These are phyloP conservation scores for Siniperca scherzeri DNA, from an alignment of 2,797 vertebrate genomes.

Conservation along the genomic window DNA sequence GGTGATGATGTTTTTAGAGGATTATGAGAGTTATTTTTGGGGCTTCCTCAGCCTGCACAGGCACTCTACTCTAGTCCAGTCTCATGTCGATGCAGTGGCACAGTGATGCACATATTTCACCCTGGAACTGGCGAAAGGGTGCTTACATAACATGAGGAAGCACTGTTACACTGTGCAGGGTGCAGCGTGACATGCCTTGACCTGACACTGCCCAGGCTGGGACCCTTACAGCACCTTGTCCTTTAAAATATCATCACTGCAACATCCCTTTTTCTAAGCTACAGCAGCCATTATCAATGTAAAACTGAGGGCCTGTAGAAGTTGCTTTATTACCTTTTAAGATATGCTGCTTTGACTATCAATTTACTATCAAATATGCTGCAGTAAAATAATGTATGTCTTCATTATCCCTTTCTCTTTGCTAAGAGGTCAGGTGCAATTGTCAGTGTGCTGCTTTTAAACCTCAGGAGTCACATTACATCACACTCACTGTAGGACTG, in stretches of 20 bases:
- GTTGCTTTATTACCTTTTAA: slow-evolving; percentile 14
- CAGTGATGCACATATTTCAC: slow-evolving; percentile 46
- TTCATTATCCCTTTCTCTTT: slow-evolving; percentile 7
- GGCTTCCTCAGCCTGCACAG: slow-evolving; percentile 41
- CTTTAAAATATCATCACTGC: slow-evolving; percentile 47
- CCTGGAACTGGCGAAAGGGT: slow-evolving; percentile 37
- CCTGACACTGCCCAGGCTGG: slow-evolving; percentile 38
- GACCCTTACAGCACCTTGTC: slow-evolving; percentile 26
- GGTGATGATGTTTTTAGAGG: slow-evolving; percentile 65
- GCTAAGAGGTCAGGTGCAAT: slow-evolving; percentile 7
- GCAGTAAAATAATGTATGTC: not conserved
- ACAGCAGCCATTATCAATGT: not conserved
- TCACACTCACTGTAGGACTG: slow-evolving; percentile 20
- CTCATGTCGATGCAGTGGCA: slow-evolving; percentile 27
- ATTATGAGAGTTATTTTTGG: slow-evolving; percentile 78
- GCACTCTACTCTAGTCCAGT: slow-evolving; percentile 24
- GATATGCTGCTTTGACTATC: slow-evolving; percentile 42
- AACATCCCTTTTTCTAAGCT: slow-evolving; percentile 1
- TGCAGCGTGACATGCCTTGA: slow-evolving; percentile 45
- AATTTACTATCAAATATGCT: not conserved
- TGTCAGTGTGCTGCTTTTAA: slow-evolving; percentile 10
- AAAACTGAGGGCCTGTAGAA: not conserved
- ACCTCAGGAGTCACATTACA: slow-evolving; percentile 45
- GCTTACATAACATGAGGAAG: slow-evolving; percentile 72
- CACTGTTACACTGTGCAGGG: slow-evolving; percentile 11